Evolutionary conservation across 2,888 invertebrate species (phyloP), one percentile per base, ranked within the genome.

Genomic region (Chrysomela aeneicollis): DNA sequence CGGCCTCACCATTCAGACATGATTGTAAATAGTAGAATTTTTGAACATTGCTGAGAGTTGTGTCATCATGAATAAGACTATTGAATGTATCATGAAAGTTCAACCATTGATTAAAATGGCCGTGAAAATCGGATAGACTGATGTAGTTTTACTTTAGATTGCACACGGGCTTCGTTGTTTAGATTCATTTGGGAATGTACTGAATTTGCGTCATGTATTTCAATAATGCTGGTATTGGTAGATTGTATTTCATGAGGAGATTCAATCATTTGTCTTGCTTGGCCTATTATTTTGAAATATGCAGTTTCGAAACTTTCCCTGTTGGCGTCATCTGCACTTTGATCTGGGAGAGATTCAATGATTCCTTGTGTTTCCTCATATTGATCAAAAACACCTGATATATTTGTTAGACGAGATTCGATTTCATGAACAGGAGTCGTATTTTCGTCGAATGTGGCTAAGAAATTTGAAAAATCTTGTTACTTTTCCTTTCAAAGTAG

Each of bases 11-110:
- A 10, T 1, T 49, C 12, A 51, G 22, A 26, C 26, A 1, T 22
- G 21, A 51, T 17, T 66, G 30, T 6, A 70, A 46, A 53, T 73
- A 72, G 55, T 68, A 62, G 37, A 71, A 72, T 32, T 66, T 70
- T 59, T 71, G 64, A 46, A 70, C 61, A 17, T 62, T 26, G 30
- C 54, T 19, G 15, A 71, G 46, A 6, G 19, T 9, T 4, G 50
- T 32, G 52, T 68, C 64, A 6, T 52, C 35, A 52, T 69, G 62
- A 12, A 70, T 65, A 2, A 71, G 18, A 37, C 63, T 58, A 4
- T 61, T 37, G 55, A 63, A 69, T 0, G 65, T 59, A 10, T 71
- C 71, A 5, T 55, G 17, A 53, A 67, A 71, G 18, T 18, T 50
- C 19, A 50, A 50, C 50, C 21, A 50, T 19, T 50, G 50, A 22